These are phyloP conservation scores for Dicrurus megarhynchus DNA, from an alignment of 2,113 vertebrate species.

Conservation along the genomic window DNA sequence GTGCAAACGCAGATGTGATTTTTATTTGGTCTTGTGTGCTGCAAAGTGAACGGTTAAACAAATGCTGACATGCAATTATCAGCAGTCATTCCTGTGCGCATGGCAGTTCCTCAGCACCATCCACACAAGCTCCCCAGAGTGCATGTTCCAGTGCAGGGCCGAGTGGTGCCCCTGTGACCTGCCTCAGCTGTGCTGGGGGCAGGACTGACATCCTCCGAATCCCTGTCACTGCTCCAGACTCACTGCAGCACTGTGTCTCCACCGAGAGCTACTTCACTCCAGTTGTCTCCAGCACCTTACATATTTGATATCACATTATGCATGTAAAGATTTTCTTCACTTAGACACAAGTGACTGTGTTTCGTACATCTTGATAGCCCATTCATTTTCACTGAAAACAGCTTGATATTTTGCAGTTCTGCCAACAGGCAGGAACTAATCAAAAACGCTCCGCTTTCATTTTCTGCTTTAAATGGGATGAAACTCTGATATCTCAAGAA, in stretches of 20 bases:
- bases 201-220: background rate
- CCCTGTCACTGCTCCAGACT: background rate
- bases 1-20: background rate
- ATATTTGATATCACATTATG: background rate
- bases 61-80: background rate
- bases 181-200: background rate
- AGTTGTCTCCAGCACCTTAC: background rate
- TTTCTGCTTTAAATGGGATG: background rate
- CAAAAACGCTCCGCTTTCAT: background rate
- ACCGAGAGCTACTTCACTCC: background rate
- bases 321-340: background rate
- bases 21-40: background rate
- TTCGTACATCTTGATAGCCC: background rate
- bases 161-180: background rate
- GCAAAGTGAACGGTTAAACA: fast-evolving
- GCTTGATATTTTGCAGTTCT: background rate
- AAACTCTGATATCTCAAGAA: background rate
- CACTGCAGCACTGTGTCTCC: fast-evolving
- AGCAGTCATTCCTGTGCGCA: fast-evolving
- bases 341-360: background rate
- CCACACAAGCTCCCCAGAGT: no score
- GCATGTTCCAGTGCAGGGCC: fast-evolving
- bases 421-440: background rate
- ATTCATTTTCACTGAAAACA: background rate
- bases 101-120: fast-evolving